Evolutionary conservation across 2,113 vertebrate genomes (phyloP), one percentile per base, ranked within the genome.

Genomic region (Macquaria ambigua): DNA sequence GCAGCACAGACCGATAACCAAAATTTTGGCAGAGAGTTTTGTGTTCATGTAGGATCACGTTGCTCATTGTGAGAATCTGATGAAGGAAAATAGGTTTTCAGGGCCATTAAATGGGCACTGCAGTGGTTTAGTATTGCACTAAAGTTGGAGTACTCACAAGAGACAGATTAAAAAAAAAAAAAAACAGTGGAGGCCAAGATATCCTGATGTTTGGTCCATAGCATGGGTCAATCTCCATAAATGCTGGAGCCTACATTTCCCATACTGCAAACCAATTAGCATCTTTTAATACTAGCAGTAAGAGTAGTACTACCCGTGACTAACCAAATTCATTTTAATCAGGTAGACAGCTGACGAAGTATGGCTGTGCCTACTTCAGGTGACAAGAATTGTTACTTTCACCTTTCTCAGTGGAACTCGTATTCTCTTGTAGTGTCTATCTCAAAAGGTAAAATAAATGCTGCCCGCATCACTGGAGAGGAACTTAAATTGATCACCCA

Each of bases 401-500:
- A 25, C 37, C 37, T 67, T 59, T 8, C 31, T 50, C n/a, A 25
- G 23, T 63, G 3, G 34, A 61, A n/a, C 25, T 31, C 53, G 18
- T 43, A 64, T 52, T 68, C 21, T 46, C 20, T 55, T 74, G 8
- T 28, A 20, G 12, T 14, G 39, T 28, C 41, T 23, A 18, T 8
- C 58, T 63, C 0, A 63, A 69, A 34, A 52, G 50, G 8, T 46
- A 41, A 64, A 79, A 41, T 31, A 52, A 73, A 62, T 18, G 18
- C 39, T 43, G 8, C 14, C 50, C 4, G 52, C 15, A 16, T 43
- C 63, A 52, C 70, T 61, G 56, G 34, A 79, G 75, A 62, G 12
- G 11, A 81, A n/a, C 46, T 78, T 77, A 20, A 68, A 73, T 28
- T 75, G 74, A 83, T 87, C 46, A 67, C 10, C 53, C 7, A 0